phyloP scores from a whole-genome alignment of 2,888 invertebrate genomes.

The Clitarchus hookeri region DNA sequence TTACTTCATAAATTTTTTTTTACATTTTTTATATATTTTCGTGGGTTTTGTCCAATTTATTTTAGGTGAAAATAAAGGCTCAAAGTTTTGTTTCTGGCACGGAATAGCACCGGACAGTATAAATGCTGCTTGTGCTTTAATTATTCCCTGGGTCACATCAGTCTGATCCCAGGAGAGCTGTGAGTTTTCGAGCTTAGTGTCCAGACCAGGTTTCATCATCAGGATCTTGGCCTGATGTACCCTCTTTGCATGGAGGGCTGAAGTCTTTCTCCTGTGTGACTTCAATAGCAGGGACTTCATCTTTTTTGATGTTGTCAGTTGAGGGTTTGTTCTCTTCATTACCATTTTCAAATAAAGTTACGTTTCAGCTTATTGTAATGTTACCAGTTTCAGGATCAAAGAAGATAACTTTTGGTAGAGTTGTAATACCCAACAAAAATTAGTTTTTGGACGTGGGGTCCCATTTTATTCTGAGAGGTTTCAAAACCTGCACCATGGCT shows the following conservation, averaged over 20 bases:
- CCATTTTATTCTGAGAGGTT: neutral
- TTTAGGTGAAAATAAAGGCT: too few relatives aligned
- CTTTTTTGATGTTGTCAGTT: neutral
- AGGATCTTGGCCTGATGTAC: neutral
- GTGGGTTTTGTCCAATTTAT: too few relatives aligned
- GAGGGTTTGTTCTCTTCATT: neutral
- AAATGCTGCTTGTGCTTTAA: too few relatives aligned
- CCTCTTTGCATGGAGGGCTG: neutral
- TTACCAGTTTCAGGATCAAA: neutral
- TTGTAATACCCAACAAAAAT: neutral
- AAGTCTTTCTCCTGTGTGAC: neutral
- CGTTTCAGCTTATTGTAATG: neutral
- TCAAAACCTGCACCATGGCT: neutral
- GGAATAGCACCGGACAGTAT: too few relatives aligned
- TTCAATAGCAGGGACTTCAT: neutral
- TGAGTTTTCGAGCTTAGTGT: too few relatives aligned
- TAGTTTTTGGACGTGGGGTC: neutral
- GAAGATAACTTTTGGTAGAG: neutral
- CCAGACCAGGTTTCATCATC: neutral
- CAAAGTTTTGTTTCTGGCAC: too few relatives aligned
- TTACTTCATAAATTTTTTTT: too few relatives aligned
- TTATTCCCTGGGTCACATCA: too few relatives aligned
- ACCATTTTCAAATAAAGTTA: neutral
- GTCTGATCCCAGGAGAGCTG: too few relatives aligned
- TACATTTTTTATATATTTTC: too few relatives aligned